Evolutionary conservation across 2,113 vertebrate species (phyloP), one percentile per base, ranked within the genome.

Genomic region (Pelecanus crispus): DNA sequence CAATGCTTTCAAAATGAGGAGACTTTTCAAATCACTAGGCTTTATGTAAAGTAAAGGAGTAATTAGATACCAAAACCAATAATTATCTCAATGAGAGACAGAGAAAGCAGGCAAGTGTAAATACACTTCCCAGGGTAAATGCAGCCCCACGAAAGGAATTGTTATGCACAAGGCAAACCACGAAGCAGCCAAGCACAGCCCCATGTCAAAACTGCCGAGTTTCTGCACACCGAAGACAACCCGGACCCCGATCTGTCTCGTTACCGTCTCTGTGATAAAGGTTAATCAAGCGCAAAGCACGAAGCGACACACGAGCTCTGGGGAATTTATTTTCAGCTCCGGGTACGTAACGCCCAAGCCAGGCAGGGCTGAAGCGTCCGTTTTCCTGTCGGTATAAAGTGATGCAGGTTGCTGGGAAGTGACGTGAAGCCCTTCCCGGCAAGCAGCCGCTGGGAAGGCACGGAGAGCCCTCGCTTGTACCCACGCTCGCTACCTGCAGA

Each of bases 251-350:
- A 77, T 52, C 81, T 94, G 96, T 72, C 95, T 94, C 47, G 40
- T 79, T 94, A 47, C 82, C 50, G 16, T 32, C 86, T 86, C 90
- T 17, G 24, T 95, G 92, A 97, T 96, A 96, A 97, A 96, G 97
- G 96, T 97, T 97, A 97, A 97, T 97, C 94, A 96, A 55, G 87
- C 92, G 62, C 90, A 91, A 52, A 77, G 93, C 80, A 61, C 17
- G 38, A 42, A 78, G 44, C 88, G 87, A 25, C 74, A 50, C 77
- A 21, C 0, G 10, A 88, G 81, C 93, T 73, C 89, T 18, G 17
- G 87, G 91, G 91, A 34, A 75, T 77, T 70, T 25, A n/a, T 74
- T 47, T 38, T 3, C 77, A 63, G 91, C 91, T 74, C 62, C 0
- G 8, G 59, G 75, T 38, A 22, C 0, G 2, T 24, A 65, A 28